Base-by-base conservation (phyloP, 35 echinoderm and acorn worm species). In the Hemicentrotus pulcherrimus region DNA sequence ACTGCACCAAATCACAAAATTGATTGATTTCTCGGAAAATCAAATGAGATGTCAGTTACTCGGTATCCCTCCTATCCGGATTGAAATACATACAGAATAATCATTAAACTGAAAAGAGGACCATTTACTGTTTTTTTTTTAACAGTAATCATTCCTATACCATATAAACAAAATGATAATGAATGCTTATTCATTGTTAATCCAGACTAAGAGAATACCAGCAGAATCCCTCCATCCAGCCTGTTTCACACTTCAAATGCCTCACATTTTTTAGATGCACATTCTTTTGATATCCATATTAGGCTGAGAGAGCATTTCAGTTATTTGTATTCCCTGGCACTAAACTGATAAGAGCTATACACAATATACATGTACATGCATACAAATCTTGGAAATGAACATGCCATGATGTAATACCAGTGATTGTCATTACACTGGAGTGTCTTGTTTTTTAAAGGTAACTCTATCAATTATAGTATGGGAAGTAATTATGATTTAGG, bases 201-300 rank as follows among this genome's bases (percentile, higher is more conserved):
- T 78, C 65, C 65, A 78, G 65, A n/a, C 24, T 78, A 28, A 78
- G 65, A 78, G 65, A 78, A 90, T 90, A 30, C 88, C 16, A 1
- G 88, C 9, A 78, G 88, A 45, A 90, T 90, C 88, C 46, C 12
- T 90, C 46, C 31, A 90, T 47, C 46, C 88, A 90, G 46, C 24
- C 32, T 41, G 88, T 33, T 90, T 90, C 88, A 90, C 88, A 90
- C 88, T 90, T 90, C 46, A 47, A 47, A 90, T 90, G 88, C 88
- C 88, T 90, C 32, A 90, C 32, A 90, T 90, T 90, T 90, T 47
- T 45, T 45, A 47, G 32, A 90, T 90, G 32, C 88, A 46, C 46
- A 45, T 90, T 45, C 88, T 45, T 33, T 90, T 33, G 46, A 46
- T 90, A 46, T 90, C 88, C 88, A 90, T 90, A 90, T 90, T 90